Percentiles rank a stretch among this genome's conserved stretches.
Evolutionary conservation across 2,113 vertebrate species (phyloP).

Genomic region (Mugil cephalus): DNA sequence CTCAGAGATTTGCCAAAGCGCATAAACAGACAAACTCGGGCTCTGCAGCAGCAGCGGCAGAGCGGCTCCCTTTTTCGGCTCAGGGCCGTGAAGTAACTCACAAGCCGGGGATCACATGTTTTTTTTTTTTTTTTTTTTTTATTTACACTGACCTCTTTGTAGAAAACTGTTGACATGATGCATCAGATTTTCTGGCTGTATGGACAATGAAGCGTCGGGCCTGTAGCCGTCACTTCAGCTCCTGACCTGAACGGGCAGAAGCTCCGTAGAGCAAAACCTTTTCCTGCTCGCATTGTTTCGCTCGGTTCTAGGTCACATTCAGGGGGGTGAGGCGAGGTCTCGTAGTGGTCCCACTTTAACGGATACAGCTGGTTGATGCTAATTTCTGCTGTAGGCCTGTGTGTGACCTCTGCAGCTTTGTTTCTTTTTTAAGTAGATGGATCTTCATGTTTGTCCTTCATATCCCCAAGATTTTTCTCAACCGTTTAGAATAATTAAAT

Average conservation of each 20-base stretch:
- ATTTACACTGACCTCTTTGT: constrained; percentile 35
- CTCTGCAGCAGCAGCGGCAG: background rate
- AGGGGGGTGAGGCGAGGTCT: constrained; percentile 17
- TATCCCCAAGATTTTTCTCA: background rate
- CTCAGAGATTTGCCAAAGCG: background rate
- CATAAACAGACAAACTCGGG: background rate
- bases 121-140: no score
- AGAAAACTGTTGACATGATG: constrained; percentile 28
- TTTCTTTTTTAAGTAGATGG: constrained; percentile 18
- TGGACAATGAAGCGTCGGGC: constrained; percentile 44
- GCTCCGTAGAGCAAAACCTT: constrained; percentile 31
- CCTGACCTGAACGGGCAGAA: constrained; percentile 34
- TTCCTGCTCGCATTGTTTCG: constrained; percentile 62
- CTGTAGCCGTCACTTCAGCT: constrained; percentile 35
- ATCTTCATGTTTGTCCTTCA: constrained; percentile 7
- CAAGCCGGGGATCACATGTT: constrained; percentile 39
- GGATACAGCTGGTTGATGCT: constrained; percentile 43
- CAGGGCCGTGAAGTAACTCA: constrained; percentile 2
- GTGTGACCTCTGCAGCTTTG: constrained; percentile 27
- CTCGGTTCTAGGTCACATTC: constrained; percentile 38
- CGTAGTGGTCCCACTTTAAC: constrained; percentile 28
- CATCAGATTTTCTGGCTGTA: constrained; percentile 25
- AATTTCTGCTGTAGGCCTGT: constrained; percentile 24
- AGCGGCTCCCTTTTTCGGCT: constrained; percentile 30
- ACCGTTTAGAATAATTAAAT: background rate